phyloP scores from a whole-genome alignment of 1,140 invertebrate species.

The Asobara japonica region DNA sequence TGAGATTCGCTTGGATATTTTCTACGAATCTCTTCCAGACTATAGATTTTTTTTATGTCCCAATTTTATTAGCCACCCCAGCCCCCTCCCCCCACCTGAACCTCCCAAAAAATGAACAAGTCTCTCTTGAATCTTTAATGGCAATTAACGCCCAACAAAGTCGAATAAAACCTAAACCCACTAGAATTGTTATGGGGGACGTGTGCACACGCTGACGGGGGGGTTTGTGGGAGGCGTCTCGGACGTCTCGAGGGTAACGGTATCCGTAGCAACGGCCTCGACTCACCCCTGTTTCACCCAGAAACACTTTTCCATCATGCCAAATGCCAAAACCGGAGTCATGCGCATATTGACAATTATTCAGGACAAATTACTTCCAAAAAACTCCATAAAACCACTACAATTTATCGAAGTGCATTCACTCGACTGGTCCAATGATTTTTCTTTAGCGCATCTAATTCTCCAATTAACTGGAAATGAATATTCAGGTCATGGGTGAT shows the following conservation, averaged over 20 bases:
- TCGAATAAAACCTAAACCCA: neutral
- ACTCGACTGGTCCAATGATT: neutral
- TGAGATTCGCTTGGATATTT: too few relatives aligned
- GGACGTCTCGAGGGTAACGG: conserved; percentile 39
- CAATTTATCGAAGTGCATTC: neutral
- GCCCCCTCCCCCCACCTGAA: too few relatives aligned
- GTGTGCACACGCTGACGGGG: neutral
- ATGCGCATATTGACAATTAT: conserved; percentile 25
- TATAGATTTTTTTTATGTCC: too few relatives aligned
- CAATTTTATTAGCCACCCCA: too few relatives aligned
- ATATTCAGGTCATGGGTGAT: conserved; percentile 6
- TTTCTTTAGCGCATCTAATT: neutral
- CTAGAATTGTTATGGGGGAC: conserved; percentile 15
- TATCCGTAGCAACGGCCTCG: conserved; percentile 51
- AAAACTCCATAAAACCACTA: too few relatives aligned
- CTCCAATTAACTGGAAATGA: conserved; percentile 7
- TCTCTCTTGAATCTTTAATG: neutral
- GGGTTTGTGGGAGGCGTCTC: conserved; percentile 24
- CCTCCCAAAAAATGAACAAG: neutral
- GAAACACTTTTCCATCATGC: conserved; percentile 18
- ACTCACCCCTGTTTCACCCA: conserved; percentile 33
- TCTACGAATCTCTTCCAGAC: too few relatives aligned
- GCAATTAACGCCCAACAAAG: neutral
- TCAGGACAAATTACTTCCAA: too few relatives aligned
- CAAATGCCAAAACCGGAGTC: conserved; percentile 27